Percentiles rank a stretch among this genome's conserved stretches.
Evolutionary conservation across 1,140 invertebrate species (phyloP).

Genomic region (Achatina immaculata): DNA sequence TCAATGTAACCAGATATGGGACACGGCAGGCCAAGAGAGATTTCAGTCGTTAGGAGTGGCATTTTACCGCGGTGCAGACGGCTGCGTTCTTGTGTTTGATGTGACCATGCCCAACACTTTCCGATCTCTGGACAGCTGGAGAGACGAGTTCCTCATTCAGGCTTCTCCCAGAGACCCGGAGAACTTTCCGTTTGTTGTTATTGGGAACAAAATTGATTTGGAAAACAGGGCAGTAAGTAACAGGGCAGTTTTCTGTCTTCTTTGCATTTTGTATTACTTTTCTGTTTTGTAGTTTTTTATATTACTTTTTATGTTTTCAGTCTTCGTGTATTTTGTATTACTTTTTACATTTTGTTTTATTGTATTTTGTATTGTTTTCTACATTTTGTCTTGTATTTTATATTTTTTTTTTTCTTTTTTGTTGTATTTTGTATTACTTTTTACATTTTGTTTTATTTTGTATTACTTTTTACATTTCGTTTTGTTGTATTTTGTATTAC

Average conservation of each 20-base stretch:
- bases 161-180: constrained; percentile 95
- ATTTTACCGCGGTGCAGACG: constrained; percentile 99
- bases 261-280: no score
- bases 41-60: constrained; percentile 94
- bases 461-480: no score
- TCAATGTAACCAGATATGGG: constrained; percentile 99
- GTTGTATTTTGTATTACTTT: no score
- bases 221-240: constrained; percentile 90
- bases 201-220: constrained; percentile 99
- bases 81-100: constrained; percentile 98
- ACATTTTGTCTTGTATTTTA: no score
- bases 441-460: no score
- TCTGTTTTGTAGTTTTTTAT: constrained; percentile 40
- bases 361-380: no score
- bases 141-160: constrained; percentile 99
- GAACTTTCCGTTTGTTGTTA: constrained; percentile 99
- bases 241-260: constrained; percentile 12
- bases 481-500: no score
- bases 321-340: no score
- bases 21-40: constrained; percentile 98
- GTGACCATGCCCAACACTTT: constrained; percentile 97
- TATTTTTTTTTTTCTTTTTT: no score
- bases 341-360: no score
- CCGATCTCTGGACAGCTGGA: constrained; percentile 98
- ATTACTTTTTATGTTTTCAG: constrained; percentile 7